These are phyloP conservation scores for Drosophila albomicans DNA, from an alignment of 1,140 invertebrate genomes.

Conservation along the genomic window DNA sequence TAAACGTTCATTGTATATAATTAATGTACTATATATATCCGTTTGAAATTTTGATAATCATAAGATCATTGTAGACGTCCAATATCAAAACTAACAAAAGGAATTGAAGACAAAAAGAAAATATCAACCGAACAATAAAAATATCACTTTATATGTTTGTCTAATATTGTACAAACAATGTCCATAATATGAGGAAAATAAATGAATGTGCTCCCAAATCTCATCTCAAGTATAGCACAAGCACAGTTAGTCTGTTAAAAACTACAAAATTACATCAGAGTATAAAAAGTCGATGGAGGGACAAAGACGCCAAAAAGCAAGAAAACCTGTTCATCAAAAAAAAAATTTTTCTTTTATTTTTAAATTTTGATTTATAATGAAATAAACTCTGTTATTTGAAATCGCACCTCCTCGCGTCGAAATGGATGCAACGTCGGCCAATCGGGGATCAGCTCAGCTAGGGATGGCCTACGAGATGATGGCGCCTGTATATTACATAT, in stretches of 20 bases:
- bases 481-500: conserved; percentile 85
- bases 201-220: too few species aligned
- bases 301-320: conserved; percentile 49
- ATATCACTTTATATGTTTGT: too few species aligned
- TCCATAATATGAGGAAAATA: too few species aligned
- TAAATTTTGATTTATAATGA: background rate
- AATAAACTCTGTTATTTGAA: conserved; percentile 19
- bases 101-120: background rate
- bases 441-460: conserved; percentile 97
- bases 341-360: conserved; percentile 3
- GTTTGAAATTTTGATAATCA: background rate
- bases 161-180: too few species aligned
- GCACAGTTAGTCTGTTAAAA: background rate
- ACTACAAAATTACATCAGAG: background rate
- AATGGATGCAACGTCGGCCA: conserved; percentile 97
- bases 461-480: conserved; percentile 92
- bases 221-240: too few species aligned
- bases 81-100: background rate
- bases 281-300: conserved; percentile 3
- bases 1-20: too few species aligned
- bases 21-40: too few species aligned
- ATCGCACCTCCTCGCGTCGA: conserved; percentile 85
- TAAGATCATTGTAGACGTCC: background rate
- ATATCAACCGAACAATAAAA: background rate
- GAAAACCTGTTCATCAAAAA: conserved; percentile 2